Evolutionary conservation across 2,797 vertebrate genomes (phyloP).

Genomic region (Strix occidentalis): DNA sequence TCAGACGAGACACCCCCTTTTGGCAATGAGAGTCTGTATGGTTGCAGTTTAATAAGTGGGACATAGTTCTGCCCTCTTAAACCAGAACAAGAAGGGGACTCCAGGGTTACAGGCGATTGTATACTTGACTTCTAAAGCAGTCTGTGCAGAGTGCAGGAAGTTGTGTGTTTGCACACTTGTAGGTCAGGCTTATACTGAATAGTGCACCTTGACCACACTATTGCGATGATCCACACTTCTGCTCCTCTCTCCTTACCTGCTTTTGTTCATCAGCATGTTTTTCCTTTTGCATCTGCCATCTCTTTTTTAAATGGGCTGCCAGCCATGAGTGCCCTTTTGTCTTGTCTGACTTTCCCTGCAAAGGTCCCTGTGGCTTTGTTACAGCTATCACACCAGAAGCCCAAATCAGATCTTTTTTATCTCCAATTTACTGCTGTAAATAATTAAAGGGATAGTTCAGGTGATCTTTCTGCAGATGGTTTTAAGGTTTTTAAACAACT

Average conservation of each 20-base stretch:
- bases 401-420: not conserved
- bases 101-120: not conserved
- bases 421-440: not conserved
- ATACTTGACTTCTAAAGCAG: not conserved
- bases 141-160: rapidly evolving
- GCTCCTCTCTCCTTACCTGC: not conserved
- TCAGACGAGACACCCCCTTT: conserved; percentile 24
- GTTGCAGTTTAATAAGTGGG: not conserved
- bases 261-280: not conserved
- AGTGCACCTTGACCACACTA: not conserved
- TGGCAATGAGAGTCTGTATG: not conserved
- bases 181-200: not conserved
- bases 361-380: not conserved
- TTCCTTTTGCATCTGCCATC: not conserved
- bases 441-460: not conserved
- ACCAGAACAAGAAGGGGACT: not conserved
- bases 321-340: not conserved
- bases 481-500: not conserved
- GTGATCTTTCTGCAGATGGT: not conserved
- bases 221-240: not conserved
- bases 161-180: not conserved
- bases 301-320: not conserved
- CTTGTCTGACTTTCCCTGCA: not conserved
- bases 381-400: not conserved
- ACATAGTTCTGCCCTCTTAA: not conserved